phyloP scores from a whole-genome alignment of 1,140 invertebrate genomes.

The Vanessa atalanta region DNA sequence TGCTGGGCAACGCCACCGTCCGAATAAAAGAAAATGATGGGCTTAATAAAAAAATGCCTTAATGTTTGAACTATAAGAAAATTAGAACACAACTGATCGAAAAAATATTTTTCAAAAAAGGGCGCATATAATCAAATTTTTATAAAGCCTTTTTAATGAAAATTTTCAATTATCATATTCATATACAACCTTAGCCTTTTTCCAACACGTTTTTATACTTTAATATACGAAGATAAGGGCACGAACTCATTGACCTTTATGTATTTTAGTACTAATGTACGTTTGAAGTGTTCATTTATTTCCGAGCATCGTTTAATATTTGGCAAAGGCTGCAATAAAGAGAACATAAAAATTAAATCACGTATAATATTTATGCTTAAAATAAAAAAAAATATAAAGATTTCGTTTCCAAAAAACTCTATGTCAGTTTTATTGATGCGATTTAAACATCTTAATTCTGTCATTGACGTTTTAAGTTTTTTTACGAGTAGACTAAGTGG shows the following conservation, averaged over 20 bases:
- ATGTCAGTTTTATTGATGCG: no score
- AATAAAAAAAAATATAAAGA: background rate
- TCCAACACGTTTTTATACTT: background rate
- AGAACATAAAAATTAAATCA: background rate
- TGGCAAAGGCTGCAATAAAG: background rate
- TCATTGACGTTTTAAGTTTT: no score
- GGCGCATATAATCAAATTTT: no score
- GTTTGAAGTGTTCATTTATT: slow-evolving; percentile 6
- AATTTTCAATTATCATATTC: no score
- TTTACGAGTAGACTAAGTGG: background rate
- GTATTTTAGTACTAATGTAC: slow-evolving; percentile 12
- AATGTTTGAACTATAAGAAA: no score
- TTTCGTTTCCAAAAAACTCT: background rate
- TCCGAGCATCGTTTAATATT: background rate
- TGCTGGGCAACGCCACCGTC: no score
- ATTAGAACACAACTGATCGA: no score
- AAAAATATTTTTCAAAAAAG: no score
- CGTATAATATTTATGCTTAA: background rate
- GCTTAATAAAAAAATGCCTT: no score
- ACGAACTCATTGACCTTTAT: background rate
- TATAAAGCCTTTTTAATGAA: no score
- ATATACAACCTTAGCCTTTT: background rate
- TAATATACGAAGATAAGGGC: background rate
- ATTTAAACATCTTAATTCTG: no score
- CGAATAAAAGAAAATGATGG: no score